These are phyloP conservation scores for Hydractinia symbiolongicarpus DNA, from an alignment of 30 jellyfish, hydroid and myxozoan genomes.

Conservation along the genomic window DNA sequence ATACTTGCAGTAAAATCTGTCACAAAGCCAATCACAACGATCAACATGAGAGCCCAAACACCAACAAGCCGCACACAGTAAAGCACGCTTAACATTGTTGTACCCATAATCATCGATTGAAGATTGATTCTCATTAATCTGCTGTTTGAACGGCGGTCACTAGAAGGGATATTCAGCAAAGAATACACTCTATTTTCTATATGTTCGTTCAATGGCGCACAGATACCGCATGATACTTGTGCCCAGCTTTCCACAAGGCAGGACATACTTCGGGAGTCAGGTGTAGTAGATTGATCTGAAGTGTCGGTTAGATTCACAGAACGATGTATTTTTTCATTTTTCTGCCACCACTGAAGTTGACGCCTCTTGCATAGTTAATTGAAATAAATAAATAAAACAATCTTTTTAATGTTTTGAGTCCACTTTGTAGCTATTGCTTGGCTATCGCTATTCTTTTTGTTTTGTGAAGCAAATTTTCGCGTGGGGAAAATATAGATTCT, in stretches of 20 bases:
- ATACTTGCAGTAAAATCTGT: constrained; percentile 40
- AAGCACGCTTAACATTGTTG: constrained; percentile 60
- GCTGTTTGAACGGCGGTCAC: constrained; percentile 60
- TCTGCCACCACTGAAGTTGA: no score
- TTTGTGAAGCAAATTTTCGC: no score
- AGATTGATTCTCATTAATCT: constrained; percentile 41
- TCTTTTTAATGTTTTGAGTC: no score
- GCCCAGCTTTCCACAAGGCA: neutral
- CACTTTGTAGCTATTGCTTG: no score
- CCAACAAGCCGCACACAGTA: constrained; percentile 50
- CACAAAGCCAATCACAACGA: constrained; percentile 42
- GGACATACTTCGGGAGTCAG: no score
- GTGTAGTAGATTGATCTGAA: no score
- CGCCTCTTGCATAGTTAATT: no score
- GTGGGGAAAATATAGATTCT: no score
- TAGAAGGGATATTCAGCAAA: constrained; percentile 49
- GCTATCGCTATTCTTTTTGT: no score
- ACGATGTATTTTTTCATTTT: no score
- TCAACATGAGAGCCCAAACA: constrained; percentile 44
- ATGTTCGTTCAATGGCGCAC: neutral
- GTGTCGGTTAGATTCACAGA: no score
- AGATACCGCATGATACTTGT: neutral
- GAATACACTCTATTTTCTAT: constrained; percentile 16
- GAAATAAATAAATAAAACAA: no score
- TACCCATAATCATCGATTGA: constrained; percentile 74